Base-by-base conservation (phyloP, 2,888 invertebrate genomes). In the Mesorhabditis spiculigera region DNA sequence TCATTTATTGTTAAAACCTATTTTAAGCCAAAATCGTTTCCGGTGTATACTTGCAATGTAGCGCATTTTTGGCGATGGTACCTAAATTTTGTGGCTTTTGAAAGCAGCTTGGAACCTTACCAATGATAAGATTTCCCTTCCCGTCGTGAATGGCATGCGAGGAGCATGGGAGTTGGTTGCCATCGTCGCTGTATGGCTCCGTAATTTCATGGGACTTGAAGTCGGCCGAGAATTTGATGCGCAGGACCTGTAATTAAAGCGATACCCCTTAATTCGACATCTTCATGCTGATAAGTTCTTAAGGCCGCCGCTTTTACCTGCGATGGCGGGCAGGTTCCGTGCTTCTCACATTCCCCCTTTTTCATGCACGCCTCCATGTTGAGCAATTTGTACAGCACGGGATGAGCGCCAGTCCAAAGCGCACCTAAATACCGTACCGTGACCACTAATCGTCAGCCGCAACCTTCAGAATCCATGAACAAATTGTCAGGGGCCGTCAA, bases 181-280 rank as follows among this genome's bases (percentile, higher is more conserved):
- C 77, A 50, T 77, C 77, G 65, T 77, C 77, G 4, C 71, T 63
- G 42, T 74, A 70, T 0, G 73, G 67, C 65, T 77, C 74, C 6
- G 70, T 71, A 5, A 75, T 64, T 64, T 75, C 69, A 1, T 70
- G 70, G 2, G 61, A 44, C 16, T 72, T 73, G 65, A 64, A 71
- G 50, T 77, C 75, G 0, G 66, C 5, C 3, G 74, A 71, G 68
- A 75, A 75, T 42, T 74, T 71, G 61, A 75, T 64, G 5, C 71
- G 71, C 5, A 77, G 71, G 6, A 75, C 73, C 75, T 72, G 62
- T 13, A 62, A 67, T 13, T 42, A 28, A 3, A 63, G 10, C 10
- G 28, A n/a, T 13, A 28, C 28, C 28, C 28, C 28, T 3, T 3
- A 28, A 28, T 28, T 28, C 28, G 28, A 28, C 28, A 28, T 28